Evolutionary conservation across 2,113 vertebrate species (phyloP).

Genomic region (Fulmarus glacialis): DNA sequence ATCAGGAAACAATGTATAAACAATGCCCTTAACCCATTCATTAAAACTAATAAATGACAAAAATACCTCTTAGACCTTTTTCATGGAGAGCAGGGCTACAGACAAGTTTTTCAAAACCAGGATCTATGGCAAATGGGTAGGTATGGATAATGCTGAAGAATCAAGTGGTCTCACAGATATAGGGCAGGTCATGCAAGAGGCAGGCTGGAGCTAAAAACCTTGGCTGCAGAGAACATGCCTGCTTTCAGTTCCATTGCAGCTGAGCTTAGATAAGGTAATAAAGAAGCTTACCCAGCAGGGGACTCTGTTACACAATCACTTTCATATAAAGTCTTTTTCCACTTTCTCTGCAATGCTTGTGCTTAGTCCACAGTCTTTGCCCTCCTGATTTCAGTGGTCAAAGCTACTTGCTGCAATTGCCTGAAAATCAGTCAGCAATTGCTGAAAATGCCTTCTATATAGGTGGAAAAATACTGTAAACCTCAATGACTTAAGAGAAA

Average conservation of each 20-base stretch:
- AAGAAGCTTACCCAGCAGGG: conserved; percentile 29
- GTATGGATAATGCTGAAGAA: not conserved
- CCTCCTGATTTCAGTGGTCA: not conserved
- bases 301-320: not conserved
- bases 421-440: conserved; percentile 27
- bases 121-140: not conserved
- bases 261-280: not conserved
- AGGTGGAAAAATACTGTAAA: not conserved
- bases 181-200: not conserved
- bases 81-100: not conserved
- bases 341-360: not conserved
- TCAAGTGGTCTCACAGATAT: not conserved
- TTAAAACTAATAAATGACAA: not conserved
- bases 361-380: not conserved
- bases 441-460: not conserved
- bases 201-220: not conserved
- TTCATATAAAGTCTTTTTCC: not conserved
- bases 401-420: not conserved
- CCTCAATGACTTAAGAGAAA: not conserved
- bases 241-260: not conserved
- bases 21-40: not conserved
- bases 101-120: not conserved
- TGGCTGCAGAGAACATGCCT: not conserved
- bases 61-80: not conserved
- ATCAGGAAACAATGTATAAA: not conserved